Evolutionary conservation across 2,888 invertebrate genomes (phyloP).

Genomic region (Rhorus exstirpatorius): DNA sequence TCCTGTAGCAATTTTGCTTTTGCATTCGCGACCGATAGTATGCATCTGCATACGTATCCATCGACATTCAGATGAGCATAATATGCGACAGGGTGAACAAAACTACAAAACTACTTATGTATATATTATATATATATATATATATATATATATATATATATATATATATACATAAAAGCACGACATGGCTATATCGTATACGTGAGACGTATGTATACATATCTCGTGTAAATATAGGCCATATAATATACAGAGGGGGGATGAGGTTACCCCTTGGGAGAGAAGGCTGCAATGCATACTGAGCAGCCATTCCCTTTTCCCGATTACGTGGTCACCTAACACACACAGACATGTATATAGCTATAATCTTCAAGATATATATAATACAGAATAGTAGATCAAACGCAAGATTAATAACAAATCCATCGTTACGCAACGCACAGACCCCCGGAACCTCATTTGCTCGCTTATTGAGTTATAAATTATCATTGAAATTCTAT

Average conservation of each 20-base stretch:
- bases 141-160: constrained; percentile 13
- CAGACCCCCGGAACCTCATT: background rate
- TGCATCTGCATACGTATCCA: no score
- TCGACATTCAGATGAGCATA: no score
- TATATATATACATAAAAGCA: constrained; percentile 20
- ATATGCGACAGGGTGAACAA: no score
- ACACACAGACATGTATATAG: constrained; percentile 69
- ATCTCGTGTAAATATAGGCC: constrained; percentile 75
- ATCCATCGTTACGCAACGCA: constrained; percentile 76
- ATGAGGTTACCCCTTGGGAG: constrained; percentile 79
- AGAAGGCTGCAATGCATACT: constrained; percentile 85
- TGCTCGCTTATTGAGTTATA: background rate
- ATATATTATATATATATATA: no score
- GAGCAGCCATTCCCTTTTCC: constrained; percentile 82
- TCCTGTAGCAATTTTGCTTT: no score
- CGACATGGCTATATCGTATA: constrained; percentile 30
- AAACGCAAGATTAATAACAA: constrained; percentile 77
- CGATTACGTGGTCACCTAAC: constrained; percentile 83
- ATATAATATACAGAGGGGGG: constrained; percentile 79
- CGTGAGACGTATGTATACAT: constrained; percentile 64
- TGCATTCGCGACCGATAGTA: no score
- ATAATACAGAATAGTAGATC: constrained; percentile 74
- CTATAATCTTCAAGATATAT: constrained; percentile 39
- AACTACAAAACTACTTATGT: no score
- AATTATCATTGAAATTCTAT: no score